Conservation (phyloP, 53 echinoderm and acorn worm genomes). For the Antedon mediterranea region DNA sequence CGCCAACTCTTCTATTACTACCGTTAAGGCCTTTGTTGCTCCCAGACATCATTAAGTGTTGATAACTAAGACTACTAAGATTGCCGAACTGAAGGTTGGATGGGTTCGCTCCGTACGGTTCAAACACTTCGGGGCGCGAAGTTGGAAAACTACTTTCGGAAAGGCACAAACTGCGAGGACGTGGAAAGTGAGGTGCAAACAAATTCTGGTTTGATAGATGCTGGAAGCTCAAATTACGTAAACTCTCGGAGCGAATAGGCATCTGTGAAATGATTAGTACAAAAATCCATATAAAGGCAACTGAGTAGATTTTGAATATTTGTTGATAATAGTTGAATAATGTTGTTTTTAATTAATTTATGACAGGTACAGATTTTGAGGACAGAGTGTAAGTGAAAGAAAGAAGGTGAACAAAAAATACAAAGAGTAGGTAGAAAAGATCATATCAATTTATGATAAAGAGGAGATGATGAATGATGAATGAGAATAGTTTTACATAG, state of each 20-base stretch:
- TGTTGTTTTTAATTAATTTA: too few relatives aligned
- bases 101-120: neutral
- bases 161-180: neutral
- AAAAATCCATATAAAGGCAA: conserved; percentile 71
- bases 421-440: too few relatives aligned
- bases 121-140: neutral
- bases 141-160: neutral
- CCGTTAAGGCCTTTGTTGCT: neutral
- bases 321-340: too few relatives aligned
- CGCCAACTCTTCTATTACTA: neutral
- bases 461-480: too few relatives aligned
- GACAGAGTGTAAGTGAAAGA: too few relatives aligned
- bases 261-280: conserved; percentile 40
- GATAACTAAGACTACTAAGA: neutral
- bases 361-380: too few relatives aligned
- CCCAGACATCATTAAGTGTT: neutral
- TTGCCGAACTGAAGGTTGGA: neutral
- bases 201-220: neutral
- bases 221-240: conserved; percentile 53
- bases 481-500: too few relatives aligned
- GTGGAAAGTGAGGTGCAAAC: neutral
- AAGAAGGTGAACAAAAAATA: too few relatives aligned
- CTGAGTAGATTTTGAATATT: conserved; percentile 3
- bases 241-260: conserved; percentile 74
- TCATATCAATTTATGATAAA: too few relatives aligned